These are phyloP conservation scores for Neoascia interrupta DNA, from an alignment of 2,888 invertebrate genomes.

Conservation along the genomic window DNA sequence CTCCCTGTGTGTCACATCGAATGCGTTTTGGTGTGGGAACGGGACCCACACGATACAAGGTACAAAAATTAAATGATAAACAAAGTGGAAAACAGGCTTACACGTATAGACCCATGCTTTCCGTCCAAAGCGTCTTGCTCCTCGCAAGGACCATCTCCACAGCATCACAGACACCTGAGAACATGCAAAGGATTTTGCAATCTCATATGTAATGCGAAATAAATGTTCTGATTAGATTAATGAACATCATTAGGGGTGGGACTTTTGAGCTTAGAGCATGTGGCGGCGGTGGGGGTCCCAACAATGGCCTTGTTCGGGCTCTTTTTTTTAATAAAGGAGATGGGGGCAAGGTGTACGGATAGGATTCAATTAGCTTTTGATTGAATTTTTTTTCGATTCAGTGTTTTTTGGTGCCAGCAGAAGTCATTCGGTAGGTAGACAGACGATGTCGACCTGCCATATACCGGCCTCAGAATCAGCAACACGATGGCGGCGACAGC, in stretches of 20 bases:
- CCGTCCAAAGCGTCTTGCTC: background rate
- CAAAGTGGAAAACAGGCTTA: constrained; percentile 30
- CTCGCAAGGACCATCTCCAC: background rate
- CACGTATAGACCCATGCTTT: constrained; percentile 15
- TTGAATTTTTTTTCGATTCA: constrained; percentile 23
- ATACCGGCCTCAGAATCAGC: too few species aligned
- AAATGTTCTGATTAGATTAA: constrained; percentile 58
- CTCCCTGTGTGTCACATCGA: too few species aligned
- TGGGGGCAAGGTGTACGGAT: background rate
- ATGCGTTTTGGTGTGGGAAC: too few species aligned
- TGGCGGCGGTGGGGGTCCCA: background rate
- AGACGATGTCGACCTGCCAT: too few species aligned
- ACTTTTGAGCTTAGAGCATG: background rate
- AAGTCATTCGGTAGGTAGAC: too few species aligned
- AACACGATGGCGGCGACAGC: too few species aligned
- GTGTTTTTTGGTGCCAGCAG: background rate
- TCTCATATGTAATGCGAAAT: constrained; percentile 57
- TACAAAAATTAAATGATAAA: constrained; percentile 50
- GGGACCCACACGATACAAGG: background rate
- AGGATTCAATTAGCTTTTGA: constrained; percentile 55
- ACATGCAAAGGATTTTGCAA: constrained; percentile 38
- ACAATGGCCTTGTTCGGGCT: too few species aligned
- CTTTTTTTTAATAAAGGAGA: too few species aligned
- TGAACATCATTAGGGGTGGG: constrained; percentile 44
- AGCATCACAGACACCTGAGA: background rate